Base-by-base conservation (phyloP, 2,797 vertebrate species). In the Gila robusta region DNA sequence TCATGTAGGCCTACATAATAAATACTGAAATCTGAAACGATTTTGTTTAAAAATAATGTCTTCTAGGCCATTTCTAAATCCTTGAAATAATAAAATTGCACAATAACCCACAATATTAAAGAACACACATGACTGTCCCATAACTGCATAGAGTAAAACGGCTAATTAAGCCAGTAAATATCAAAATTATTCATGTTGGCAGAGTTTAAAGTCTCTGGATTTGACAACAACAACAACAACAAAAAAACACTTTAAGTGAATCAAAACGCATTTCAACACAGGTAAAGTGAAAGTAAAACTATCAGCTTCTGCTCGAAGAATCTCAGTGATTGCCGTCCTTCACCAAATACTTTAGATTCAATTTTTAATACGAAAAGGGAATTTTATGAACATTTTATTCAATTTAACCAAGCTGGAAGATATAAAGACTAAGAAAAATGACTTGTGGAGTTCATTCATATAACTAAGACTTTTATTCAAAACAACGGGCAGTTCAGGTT, bases 251-350 rank as follows among this genome's bases (percentile, higher is more conserved):
- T 28, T 3, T 0, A 26, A 21, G 8, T 11, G 35, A 72, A 37
- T 11, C 28, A 39, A 32, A 41, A 72, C 81, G 23, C 2, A 66
- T 84, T 67, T 77, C 59, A 0, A 1, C 11, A 49, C 21, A 66
- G 28, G 28, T 23, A 77, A 84, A 84, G 73, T 39, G 82, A 84
- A 77, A 77, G 72, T 77, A 67, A 84, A 84, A 77, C 44, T 2
- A 74, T 37, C 5, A 21, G 5, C 49, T 56, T 70, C 62, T 67
- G 19, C 41, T 35, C 49, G 37, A 70, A 54, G 32, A 35, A 47
- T 67, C 41, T 56, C 5, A 37, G 39, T 14, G 23, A 10, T 39
- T 7, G 19, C 11, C 17, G n/a, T 83, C 56, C 19, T 83, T 83
- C 54, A 73, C 11, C 2, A n/a, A 52, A 35, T 2, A 10, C 26